phyloP scores from a whole-genome alignment of 2,888 invertebrate species.

The Spilarctia lutea region DNA sequence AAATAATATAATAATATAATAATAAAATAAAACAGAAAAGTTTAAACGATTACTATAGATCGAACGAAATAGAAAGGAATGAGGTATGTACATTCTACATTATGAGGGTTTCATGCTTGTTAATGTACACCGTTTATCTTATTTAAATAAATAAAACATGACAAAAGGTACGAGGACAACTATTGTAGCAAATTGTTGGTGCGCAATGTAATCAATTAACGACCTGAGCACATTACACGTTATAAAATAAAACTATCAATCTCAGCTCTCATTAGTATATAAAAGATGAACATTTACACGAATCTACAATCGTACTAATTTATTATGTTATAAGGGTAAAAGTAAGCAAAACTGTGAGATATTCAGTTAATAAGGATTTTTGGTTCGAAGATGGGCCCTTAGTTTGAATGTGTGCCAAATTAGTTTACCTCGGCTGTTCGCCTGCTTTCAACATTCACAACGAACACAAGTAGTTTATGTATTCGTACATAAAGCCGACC shows the following conservation, averaged over 20 bases:
- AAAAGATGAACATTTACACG: slow-evolving; percentile 29
- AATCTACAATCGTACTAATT: slow-evolving; percentile 30
- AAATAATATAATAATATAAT: no score
- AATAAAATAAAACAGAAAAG: no score
- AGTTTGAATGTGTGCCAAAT: slow-evolving; percentile 73
- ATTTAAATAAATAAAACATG: no score
- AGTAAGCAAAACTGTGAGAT: slow-evolving; percentile 39
- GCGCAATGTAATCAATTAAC: not conserved
- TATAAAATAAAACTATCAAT: slow-evolving; percentile 34
- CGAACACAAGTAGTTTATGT: slow-evolving; percentile 46
- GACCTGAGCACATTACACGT: not conserved
- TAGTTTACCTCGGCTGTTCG: slow-evolving; percentile 61
- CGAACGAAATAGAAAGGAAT: no score
- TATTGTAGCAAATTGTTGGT: no score
- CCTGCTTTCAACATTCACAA: slow-evolving; percentile 46
- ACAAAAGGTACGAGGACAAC: no score
- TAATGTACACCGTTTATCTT: no score
- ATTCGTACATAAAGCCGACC: slow-evolving; percentile 42
- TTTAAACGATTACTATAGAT: no score
- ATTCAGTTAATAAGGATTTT: slow-evolving; percentile 60
- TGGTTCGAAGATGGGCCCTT: slow-evolving; percentile 60
- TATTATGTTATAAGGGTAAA: slow-evolving; percentile 28
- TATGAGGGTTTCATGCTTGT: no score
- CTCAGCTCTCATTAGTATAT: slow-evolving; percentile 28
- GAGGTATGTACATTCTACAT: no score